Conservation (phyloP, 2,113 vertebrate genomes). For the Dinomys branickii region DNA sequence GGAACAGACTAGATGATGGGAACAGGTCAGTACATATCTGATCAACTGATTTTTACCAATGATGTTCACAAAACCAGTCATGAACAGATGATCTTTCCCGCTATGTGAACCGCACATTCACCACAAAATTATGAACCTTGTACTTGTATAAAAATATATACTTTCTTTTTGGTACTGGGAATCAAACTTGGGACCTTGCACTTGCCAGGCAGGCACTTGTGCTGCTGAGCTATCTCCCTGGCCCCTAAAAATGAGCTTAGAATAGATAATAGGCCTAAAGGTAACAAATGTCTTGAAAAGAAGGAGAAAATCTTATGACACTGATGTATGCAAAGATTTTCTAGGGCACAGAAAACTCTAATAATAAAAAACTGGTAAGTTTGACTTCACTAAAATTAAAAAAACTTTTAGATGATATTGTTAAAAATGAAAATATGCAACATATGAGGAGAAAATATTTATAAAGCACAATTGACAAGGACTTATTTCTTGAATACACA, state of each 20-base stretch:
- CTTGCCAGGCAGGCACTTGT: too few species aligned
- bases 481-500: background rate
- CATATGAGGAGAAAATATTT: background rate
- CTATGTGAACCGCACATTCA: background rate
- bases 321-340: background rate
- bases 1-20: background rate
- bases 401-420: background rate
- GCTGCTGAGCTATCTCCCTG: too few species aligned
- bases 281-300: background rate
- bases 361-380: background rate
- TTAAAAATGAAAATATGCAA: constrained; percentile 52
- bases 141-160: too few species aligned
- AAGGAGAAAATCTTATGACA: background rate
- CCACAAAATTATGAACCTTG: background rate
- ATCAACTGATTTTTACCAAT: background rate
- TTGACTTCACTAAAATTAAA: background rate
- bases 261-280: background rate
- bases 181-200: too few species aligned
- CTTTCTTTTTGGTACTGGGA: too few species aligned
- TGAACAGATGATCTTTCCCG: background rate
- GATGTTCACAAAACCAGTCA: background rate
- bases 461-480: background rate
- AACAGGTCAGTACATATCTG: background rate
- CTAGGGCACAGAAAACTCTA: background rate
- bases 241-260: background rate